These are phyloP conservation scores for Heterocephalus glaber DNA, from an alignment of 2,113 vertebrate species.

Conservation along the genomic window DNA sequence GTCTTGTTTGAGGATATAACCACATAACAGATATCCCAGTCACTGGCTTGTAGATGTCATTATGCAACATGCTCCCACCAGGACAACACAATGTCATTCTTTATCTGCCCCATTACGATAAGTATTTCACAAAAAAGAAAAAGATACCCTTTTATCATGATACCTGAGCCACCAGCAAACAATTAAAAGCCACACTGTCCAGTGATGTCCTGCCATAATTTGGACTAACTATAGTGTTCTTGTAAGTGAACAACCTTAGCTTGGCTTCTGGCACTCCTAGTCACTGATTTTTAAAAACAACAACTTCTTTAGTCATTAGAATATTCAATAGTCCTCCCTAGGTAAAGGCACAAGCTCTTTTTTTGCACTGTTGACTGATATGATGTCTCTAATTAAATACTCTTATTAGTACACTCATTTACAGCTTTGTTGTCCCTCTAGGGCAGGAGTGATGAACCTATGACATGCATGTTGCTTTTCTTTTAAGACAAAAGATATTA, in stretches of 20 bases:
- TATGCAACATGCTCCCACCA: not conserved
- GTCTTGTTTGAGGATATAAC: not conserved
- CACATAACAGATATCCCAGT: not conserved
- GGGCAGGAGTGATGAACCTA: not conserved
- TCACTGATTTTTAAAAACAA: not conserved
- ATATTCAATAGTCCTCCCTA: not conserved
- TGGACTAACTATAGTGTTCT: not conserved
- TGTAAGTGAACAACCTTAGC: not conserved
- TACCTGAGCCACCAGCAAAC: not conserved
- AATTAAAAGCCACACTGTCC: not conserved
- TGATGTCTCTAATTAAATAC: not conserved
- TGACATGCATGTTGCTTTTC: not conserved
- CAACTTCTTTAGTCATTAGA: not conserved
- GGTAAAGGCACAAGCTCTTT: not conserved
- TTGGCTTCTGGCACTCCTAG: not conserved
- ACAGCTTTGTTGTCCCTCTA: constrained; percentile 43
- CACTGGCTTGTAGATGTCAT: not conserved
- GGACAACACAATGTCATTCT: not conserved
- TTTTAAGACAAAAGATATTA: not conserved
- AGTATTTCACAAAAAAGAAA: not conserved
- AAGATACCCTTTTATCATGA: not conserved
- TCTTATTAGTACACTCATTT: not conserved
- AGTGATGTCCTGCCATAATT: constrained; percentile 15
- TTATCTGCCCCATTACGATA: not conserved
- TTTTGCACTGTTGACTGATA: not conserved